Evolutionary conservation across 2,888 invertebrate species (phyloP).

Genomic region (Ommatoiulus sabulosus): DNA sequence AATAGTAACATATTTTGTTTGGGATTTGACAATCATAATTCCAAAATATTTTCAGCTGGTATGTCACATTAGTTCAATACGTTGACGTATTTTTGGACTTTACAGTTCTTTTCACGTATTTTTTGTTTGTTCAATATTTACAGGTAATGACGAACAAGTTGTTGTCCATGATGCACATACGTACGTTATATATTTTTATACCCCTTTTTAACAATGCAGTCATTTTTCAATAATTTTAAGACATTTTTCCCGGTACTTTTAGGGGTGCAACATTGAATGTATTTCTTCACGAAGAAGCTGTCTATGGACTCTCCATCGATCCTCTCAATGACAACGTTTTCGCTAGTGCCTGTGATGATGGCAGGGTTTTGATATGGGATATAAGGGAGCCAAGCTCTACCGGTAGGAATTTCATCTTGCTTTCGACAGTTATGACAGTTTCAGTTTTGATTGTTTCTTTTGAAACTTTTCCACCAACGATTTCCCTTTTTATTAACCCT

Average conservation of each 20-base stretch:
- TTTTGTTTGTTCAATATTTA: slow-evolving; percentile 54
- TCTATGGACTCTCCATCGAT: slow-evolving; percentile 89
- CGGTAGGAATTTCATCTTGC: slow-evolving; percentile 62
- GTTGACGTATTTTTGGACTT: not conserved
- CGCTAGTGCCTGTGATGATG: slow-evolving; percentile 93
- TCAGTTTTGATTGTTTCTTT: not conserved
- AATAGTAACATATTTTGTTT: slow-evolving; percentile 94
- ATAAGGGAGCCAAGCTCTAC: slow-evolving; percentile 74
- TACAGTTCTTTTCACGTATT: not conserved
- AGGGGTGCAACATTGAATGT: slow-evolving; percentile 77
- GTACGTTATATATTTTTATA: slow-evolving; percentile 70
- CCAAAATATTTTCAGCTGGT: slow-evolving; percentile 87
- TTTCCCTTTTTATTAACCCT: slow-evolving; percentile 60
- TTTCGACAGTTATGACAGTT: not conserved
- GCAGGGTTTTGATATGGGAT: slow-evolving; percentile 87
- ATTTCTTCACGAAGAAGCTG: slow-evolving; percentile 87
- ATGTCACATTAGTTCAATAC: slow-evolving; percentile 51
- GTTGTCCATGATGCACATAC: slow-evolving; percentile 88
- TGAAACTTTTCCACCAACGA: not conserved
- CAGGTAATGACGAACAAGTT: slow-evolving; percentile 91
- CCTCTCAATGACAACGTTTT: slow-evolving; percentile 86
- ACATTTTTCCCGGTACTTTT: slow-evolving; percentile 62
- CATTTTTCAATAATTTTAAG: slow-evolving; percentile 62
- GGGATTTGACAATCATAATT: slow-evolving; percentile 82
- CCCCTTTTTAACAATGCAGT: slow-evolving; percentile 53